Evolutionary conservation across 2,888 invertebrate genomes (phyloP).

Genomic region (Eugnorisma glareosa): DNA sequence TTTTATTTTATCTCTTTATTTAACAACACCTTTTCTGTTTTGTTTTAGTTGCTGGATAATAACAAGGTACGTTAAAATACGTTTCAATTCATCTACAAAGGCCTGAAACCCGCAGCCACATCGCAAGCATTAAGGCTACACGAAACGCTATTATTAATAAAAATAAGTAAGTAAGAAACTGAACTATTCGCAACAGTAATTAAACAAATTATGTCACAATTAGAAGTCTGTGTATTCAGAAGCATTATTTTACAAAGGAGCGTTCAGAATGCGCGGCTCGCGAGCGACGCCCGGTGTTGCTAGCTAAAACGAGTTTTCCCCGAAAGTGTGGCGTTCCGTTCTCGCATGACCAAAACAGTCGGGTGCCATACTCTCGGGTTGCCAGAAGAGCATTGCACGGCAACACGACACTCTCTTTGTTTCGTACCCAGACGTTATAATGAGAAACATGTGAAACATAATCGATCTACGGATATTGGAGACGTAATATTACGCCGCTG

Average conservation of each 20-base stretch:
- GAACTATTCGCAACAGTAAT: conserved; percentile 45
- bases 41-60: conserved; percentile 61
- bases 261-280: conserved; percentile 59
- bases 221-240: conserved; percentile 60
- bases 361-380: conserved; percentile 75
- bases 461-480: conserved; percentile 86
- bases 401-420: conserved; percentile 86
- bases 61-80: conserved; percentile 56
- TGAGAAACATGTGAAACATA: conserved; percentile 89
- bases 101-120: conserved; percentile 15
- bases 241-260: conserved; percentile 78
- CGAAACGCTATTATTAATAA: conserved; percentile 28
- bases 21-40: conserved; percentile 47
- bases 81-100: conserved; percentile 9
- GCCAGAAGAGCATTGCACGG: conserved; percentile 83
- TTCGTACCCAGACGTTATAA: conserved; percentile 88
- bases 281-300: conserved; percentile 72
- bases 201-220: conserved; percentile 56
- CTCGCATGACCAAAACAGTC: conserved; percentile 85
- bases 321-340: conserved; percentile 82
- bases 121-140: conserved; percentile 8
- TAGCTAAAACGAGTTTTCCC: conserved; percentile 79
- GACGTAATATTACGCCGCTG: conserved; percentile 82
- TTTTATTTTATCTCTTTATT: conserved; percentile 19
- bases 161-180: conserved; percentile 45